Evolutionary conservation across 2,888 invertebrate genomes (phyloP), one percentile per base, ranked within the genome.

Genomic region (Petrolisthes manimaculis): DNA sequence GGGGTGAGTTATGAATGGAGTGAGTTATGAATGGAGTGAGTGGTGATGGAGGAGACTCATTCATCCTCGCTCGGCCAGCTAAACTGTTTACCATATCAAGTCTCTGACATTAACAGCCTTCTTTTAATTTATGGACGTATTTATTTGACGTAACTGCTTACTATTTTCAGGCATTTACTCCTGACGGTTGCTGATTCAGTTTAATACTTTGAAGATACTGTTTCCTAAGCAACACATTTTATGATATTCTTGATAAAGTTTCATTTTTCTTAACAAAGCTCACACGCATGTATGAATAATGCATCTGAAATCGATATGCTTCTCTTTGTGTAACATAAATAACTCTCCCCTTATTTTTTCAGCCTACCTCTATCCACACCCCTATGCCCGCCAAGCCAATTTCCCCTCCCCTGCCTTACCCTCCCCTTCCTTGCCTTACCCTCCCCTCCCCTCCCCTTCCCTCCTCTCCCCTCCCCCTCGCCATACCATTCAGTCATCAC

Each of bases 81-180:
- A n/a, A n/a, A n/a, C 71, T 71, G 71, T 71, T 12, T 71, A n/a
- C 21, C 71, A 71, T 71, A 71, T 71, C 71, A 71, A 71, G n/a
- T 21, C 21, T 12, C 18, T n/a, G 71, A 71, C 71, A 71, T 21
- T 71, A 71, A 71, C 21, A 71, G 71, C 21, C 71, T n/a, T 21
- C 71, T n/a, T 71, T n/a, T 71, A 71, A 71, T 71, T 71, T 71
- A 71, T 71, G 71, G 18, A 71, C 14, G 6, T 12, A 21, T 71
- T n/a, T n/a, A 21, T 71, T 71, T 6, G 14, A 21, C 6, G 6
- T 6, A 71, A n/a, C 71, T 18, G 71, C 21, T 71, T 12, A 61
- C 61, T 61, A 61, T 61, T 12, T 77, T 24, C 4, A 74, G 74
- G 37, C 21, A 74, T 18, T 74, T 18, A 24, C 21, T 21, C 21